phyloP scores from a whole-genome alignment of 30 jellyfish, hydroid and myxozoan genomes.

The Pelagia noctiluca region DNA sequence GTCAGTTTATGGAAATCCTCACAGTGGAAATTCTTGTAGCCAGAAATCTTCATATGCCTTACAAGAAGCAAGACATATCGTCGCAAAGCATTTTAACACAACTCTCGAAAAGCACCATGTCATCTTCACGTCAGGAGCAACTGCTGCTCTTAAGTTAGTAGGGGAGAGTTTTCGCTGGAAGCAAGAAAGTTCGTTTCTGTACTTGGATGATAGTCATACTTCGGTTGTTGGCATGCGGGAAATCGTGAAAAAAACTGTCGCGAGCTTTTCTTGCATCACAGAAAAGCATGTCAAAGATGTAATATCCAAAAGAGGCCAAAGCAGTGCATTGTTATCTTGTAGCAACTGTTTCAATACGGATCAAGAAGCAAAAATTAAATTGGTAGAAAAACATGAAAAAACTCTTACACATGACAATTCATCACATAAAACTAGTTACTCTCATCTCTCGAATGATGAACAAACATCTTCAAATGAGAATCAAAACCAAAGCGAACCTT shows the following conservation, averaged over 20 bases:
- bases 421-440: neutral
- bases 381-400: neutral
- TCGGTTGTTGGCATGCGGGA: slow-evolving; percentile 76
- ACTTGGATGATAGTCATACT: slow-evolving; percentile 67
- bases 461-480: neutral
- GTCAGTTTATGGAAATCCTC: slow-evolving; percentile 64
- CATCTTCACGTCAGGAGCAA: slow-evolving; percentile 72
- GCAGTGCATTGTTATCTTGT: too few species aligned
- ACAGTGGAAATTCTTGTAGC: slow-evolving; percentile 57
- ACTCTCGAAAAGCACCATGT: slow-evolving; percentile 64
- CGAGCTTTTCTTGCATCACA: slow-evolving; percentile 21
- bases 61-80: slow-evolving; percentile 46
- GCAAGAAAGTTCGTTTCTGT: slow-evolving; percentile 23
- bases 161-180: slow-evolving; percentile 62
- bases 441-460: neutral
- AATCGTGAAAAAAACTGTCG: slow-evolving; percentile 27
- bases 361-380: neutral
- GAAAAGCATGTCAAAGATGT: slow-evolving; percentile 23
- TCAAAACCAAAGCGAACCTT: neutral
- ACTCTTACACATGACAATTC: neutral
- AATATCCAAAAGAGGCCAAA: neutral
- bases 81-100: slow-evolving; percentile 65
- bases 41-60: slow-evolving; percentile 46
- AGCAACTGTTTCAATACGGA: too few species aligned
- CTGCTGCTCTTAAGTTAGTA: slow-evolving; percentile 57